These are phyloP conservation scores for Plecotus auritus DNA, from an alignment of 2,113 vertebrate genomes.

Conservation along the genomic window DNA sequence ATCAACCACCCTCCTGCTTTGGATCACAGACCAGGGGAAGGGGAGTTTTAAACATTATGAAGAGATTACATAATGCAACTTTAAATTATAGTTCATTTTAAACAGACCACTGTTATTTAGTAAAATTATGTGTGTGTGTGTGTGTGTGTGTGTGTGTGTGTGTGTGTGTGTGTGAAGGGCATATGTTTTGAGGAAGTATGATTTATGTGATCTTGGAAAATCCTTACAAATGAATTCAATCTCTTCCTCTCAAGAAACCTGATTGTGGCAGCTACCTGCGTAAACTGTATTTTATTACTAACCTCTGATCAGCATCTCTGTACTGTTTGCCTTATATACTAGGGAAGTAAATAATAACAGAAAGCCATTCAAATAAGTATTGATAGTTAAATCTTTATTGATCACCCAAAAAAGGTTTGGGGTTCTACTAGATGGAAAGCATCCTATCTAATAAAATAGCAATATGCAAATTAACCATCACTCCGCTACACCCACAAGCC, in stretches of 20 bases:
- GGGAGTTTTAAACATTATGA: constrained; percentile 18
- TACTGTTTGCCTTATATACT: neutral
- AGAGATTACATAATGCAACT: constrained; percentile 36
- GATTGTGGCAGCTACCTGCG: neutral
- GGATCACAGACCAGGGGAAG: constrained; percentile 63
- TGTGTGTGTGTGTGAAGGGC: neutral
- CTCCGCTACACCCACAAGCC: no score
- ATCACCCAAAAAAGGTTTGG: neutral
- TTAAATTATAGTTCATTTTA: constrained; percentile 59
- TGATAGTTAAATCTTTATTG: constrained; percentile 2
- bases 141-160: neutral
- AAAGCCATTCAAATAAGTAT: constrained; percentile 7
- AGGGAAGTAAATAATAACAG: neutral
- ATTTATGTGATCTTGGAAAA: constrained; percentile 60
- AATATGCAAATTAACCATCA: no score
- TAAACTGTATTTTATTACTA: neutral
- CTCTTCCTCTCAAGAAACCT: constrained; percentile 17
- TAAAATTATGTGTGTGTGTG: constrained; percentile 30
- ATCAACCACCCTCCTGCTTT: constrained; percentile 11
- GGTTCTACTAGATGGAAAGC: neutral
- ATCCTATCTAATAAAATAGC: no score
- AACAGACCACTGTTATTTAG: constrained; percentile 63
- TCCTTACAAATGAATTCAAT: constrained; percentile 57
- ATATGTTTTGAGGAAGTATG: constrained; percentile 49
- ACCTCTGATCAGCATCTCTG: neutral